These are phyloP conservation scores for Pseudoips prasinana DNA, from an alignment of 2,888 invertebrate species.

Conservation along the genomic window DNA sequence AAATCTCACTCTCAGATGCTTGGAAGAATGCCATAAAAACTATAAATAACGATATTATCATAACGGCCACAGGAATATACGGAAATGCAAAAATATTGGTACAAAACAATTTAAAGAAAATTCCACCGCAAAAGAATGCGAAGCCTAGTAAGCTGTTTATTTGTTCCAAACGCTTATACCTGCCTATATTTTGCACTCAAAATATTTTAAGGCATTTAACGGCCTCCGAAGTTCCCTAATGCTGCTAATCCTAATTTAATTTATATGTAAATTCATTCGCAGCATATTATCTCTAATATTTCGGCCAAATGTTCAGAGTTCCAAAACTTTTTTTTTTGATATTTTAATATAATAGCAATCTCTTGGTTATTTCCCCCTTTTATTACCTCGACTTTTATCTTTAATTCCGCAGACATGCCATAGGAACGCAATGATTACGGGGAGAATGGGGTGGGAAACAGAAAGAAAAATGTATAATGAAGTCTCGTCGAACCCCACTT, in stretches of 20 bases:
- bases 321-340: conserved; percentile 44
- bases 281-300: conserved; percentile 53
- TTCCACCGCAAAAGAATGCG: conserved; percentile 12
- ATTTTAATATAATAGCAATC: conserved; percentile 59
- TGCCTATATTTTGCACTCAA: conserved; percentile 28
- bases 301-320: conserved; percentile 43
- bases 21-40: too few relatives aligned
- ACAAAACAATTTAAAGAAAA: conserved; percentile 11
- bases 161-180: conserved; percentile 10
- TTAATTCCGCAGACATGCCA: conserved; percentile 57
- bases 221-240: conserved; percentile 38
- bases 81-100: conserved; percentile 2
- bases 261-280: conserved; percentile 57
- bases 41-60: too few relatives aligned
- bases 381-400: conserved; percentile 59
- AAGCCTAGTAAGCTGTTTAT: conserved; percentile 22
- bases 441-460: conserved; percentile 46
- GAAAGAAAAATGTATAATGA: conserved; percentile 63
- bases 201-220: conserved; percentile 31
- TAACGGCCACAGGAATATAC: neutral
- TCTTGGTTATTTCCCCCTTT: conserved; percentile 54
- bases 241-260: conserved; percentile 56
- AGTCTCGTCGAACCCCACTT: conserved; percentile 49
- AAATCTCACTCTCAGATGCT: too few relatives aligned
- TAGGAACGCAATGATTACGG: conserved; percentile 57